Base-by-base conservation (phyloP, 2,888 invertebrate species). In the Cybosia mesomella region DNA sequence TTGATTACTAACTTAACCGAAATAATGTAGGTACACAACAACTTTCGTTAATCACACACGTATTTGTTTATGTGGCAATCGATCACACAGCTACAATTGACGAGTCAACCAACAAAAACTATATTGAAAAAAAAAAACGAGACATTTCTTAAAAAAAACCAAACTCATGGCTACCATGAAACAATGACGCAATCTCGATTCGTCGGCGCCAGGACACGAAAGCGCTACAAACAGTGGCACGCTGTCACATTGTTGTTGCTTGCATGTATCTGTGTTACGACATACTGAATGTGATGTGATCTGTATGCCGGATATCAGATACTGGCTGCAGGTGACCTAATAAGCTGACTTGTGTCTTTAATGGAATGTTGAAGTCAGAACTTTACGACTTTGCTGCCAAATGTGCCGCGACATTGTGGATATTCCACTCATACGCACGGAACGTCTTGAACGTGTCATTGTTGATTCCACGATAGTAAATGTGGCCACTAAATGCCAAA, bases 191-290 rank as follows among this genome's bases (percentile, higher is more conserved):
- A 81, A 81, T 64, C 28, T 58, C 61, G 32, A 49, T 66, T 39
- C 67, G 64, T 53, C 76, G 77, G 81, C 80, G 81, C 81, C 77
- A 55, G 80, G 73, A 76, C 81, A 75, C 59, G 67, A 61, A 53
- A 60, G 65, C 55, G 63, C 72, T 49, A 61, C 69, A 61, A 66
- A 73, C 75, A 65, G 78, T 71, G 72, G 77, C 78, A 80, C 66
- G 72, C 81, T 80, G 80, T 79, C 81, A 75, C 73, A 79, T 77
- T 80, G 71, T 80, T 78, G 72, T 80, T 76, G 68, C 36, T 63
- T 57, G 70, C 72, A 75, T 63, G 77, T 77, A 58, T 76, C 65
- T 65, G 64, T 67, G 71, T 79, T 79, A 80, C 79, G 69, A 77
- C 68, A 79, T 69, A 58, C 64, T 49, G 22, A 39, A 69, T 67